phyloP scores from a whole-genome alignment of 2,797 vertebrate species.

The Chiloscyllium punctatum region DNA sequence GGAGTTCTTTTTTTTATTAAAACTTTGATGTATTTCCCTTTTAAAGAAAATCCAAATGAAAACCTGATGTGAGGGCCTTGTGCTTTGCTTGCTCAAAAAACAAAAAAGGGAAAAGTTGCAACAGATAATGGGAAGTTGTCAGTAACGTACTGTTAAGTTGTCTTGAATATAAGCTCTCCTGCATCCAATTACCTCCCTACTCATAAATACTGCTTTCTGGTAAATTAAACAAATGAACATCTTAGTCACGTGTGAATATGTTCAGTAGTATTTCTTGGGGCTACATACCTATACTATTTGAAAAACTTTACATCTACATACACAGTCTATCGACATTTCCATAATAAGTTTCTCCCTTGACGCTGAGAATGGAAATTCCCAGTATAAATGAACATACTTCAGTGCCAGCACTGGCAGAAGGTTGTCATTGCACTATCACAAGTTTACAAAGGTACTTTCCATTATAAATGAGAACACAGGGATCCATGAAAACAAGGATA shows the following conservation, averaged over 20 bases:
- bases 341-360: not conserved
- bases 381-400: not conserved
- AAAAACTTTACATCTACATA: not conserved
- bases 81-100: constrained; percentile 4
- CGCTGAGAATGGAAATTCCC: not conserved
- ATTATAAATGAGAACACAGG: not conserved
- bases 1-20: not conserved
- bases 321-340: not conserved
- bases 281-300: not conserved
- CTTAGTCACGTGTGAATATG: not conserved
- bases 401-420: not conserved
- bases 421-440: not conserved
- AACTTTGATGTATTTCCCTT: constrained; percentile 9
- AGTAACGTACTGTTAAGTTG: constrained; percentile 7
- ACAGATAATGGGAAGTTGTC: constrained; percentile 20
- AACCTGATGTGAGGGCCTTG: constrained; percentile 16
- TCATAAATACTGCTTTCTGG: not conserved
- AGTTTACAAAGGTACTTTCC: not conserved
- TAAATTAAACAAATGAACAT: not conserved
- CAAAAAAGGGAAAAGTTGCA: not conserved
- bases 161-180: not conserved
- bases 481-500: not conserved
- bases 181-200: not conserved
- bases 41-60: constrained; percentile 14
- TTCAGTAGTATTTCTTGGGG: not conserved